A percentile compares a stretch with the other conserved stretches of the same genome.
phyloP scores from a whole-genome alignment of 2,888 invertebrate genomes.

The Diarsia dahlii region DNA sequence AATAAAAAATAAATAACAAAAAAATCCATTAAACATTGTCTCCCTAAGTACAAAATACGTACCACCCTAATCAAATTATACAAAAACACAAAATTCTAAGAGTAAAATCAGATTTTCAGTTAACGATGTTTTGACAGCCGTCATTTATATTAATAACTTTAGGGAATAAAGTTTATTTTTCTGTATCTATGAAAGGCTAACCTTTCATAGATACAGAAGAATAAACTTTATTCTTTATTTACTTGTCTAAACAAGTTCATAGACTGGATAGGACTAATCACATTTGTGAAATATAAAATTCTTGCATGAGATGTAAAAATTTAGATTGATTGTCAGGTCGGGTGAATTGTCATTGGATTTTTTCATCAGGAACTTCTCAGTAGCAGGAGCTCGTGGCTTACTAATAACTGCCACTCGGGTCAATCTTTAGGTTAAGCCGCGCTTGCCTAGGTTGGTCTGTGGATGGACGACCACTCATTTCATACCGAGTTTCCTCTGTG shows the following conservation, averaged over 20 bases:
- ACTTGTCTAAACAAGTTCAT: background rate
- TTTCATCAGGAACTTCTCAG: too few relatives aligned
- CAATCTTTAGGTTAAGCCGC: too few relatives aligned
- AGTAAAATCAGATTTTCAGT: background rate
- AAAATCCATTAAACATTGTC: background rate
- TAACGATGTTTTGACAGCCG: slow-evolving; percentile 3
- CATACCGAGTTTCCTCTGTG: too few relatives aligned
- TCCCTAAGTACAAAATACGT: background rate
- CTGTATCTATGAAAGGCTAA: background rate
- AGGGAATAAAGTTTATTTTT: background rate
- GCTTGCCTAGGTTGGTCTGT: too few relatives aligned
- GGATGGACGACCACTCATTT: too few relatives aligned
- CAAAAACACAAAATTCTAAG: background rate
- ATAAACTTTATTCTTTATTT: too few relatives aligned
- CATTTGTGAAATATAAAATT: background rate
- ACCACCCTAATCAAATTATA: background rate
- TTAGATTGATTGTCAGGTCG: too few relatives aligned
- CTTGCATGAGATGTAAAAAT: too few relatives aligned
- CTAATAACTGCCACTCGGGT: too few relatives aligned
- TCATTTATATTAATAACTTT: slow-evolving; percentile 3
- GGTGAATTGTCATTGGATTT: too few relatives aligned
- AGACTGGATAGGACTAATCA: background rate
- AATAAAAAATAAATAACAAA: background rate
- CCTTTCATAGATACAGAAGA: too few relatives aligned
- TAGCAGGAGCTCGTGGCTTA: too few relatives aligned